Conservation (phyloP, 2,888 invertebrate species). For the Cordylochernes scorpioides region DNA sequence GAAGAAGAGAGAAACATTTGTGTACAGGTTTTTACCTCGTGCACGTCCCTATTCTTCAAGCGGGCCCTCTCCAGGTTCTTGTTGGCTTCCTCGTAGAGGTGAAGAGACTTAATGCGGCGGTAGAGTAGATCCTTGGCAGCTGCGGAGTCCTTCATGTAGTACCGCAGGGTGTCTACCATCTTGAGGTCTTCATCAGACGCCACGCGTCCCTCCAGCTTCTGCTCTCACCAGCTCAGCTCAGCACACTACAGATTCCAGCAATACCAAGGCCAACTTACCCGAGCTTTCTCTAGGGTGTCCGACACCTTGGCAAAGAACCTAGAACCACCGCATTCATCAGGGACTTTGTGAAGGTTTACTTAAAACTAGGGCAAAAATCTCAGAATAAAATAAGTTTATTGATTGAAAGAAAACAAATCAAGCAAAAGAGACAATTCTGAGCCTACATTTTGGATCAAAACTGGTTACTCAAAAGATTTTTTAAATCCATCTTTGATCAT, state of each 20-base stretch:
- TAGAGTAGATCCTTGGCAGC: constrained; percentile 86
- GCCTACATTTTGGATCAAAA: no score
- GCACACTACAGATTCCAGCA: constrained; percentile 2
- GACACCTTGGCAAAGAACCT: constrained; percentile 63
- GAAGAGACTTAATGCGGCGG: constrained; percentile 61
- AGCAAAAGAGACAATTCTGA: no score
- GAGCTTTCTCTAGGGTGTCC: constrained; percentile 74
- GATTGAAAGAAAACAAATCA: no score
- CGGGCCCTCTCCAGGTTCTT: constrained; percentile 79
- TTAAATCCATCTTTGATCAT: no score
- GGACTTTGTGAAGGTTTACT: no score
- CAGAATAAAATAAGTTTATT: no score
- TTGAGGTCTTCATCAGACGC: constrained; percentile 94
- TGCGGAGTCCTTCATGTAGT: constrained; percentile 87
- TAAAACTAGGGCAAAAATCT: no score
- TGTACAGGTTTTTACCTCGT: no score
- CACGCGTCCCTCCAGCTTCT: constrained; percentile 91
- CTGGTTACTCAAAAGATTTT: no score
- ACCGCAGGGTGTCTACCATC: constrained; percentile 77
- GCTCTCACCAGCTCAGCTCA: constrained; percentile 10
- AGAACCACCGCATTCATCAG: no score
- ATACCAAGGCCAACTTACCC: constrained; percentile 32
- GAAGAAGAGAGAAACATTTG: no score
- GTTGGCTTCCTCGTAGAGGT: constrained; percentile 87
- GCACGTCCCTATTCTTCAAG: constrained; percentile 87